Evolutionary conservation across 2,888 invertebrate species (phyloP), one percentile per base, ranked within the genome.

Genomic region (Oscheius sp.): DNA sequence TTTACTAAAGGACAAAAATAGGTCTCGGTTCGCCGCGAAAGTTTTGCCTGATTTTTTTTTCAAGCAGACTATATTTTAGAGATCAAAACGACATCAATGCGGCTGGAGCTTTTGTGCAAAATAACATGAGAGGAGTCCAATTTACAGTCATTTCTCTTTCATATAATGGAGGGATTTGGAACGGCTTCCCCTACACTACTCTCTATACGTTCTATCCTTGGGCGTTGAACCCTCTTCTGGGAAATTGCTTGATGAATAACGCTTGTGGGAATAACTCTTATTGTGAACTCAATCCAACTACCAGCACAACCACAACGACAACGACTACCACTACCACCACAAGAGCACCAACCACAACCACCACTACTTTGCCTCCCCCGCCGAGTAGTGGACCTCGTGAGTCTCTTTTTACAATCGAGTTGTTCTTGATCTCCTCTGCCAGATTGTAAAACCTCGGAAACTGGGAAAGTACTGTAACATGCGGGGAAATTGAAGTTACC

Each of bases 81-180:
- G 45, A 61, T 27, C 29, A 17, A 0, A 42, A 23, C 6, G 61
- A 61, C 61, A 61, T 61, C n/a, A 61, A 27, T 29, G 27, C 45
- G 6, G 61, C 61, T 15, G 61, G 42, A 2, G 6, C 25, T 8
- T 61, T 61, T 45, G 61, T 61, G 3, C 6, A 45, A 0, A 61
- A 61, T 31, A 61, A 61, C 61, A 61, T 61, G 61, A 10, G n/a
- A n/a, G 31, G 15, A 2, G 61, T 61, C 27, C 42, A 27, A n/a
- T 45, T 61, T 20, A 45, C 29, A 1, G 42, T 61, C 15, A 27
- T 61, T 25, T 61, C 61, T 5, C 45, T 61, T 8, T 45, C 61
- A 3, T n/a, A 31, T 29, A 42, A 42, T 27, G 27, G n/a, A 2
- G 42, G n/a, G 3, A 15, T 39, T 17, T 61, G 61, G 61, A 61